Evolutionary conservation across 2,888 invertebrate species (phyloP).

Genomic region (Gasteruption jaculator): DNA sequence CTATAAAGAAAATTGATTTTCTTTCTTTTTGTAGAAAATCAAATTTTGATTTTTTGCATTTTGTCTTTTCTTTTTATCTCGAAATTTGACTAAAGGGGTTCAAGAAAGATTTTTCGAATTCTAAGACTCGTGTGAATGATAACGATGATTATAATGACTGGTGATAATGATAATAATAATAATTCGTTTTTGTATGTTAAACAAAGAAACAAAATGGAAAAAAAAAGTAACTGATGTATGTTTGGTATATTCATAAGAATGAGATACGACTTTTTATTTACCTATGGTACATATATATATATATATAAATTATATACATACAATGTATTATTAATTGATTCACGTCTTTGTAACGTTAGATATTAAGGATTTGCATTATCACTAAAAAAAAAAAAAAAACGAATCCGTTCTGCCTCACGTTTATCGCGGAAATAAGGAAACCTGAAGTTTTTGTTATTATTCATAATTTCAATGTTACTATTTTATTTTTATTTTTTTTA

Average conservation of each 20-base stretch:
- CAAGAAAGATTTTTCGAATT: conserved; percentile 18
- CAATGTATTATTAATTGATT: conserved; percentile 35
- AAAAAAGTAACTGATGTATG: conserved; percentile 25
- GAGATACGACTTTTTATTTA: conserved; percentile 17
- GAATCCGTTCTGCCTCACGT: conserved; percentile 26
- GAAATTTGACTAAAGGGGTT: neutral
- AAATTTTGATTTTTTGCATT: too few relatives aligned
- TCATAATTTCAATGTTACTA: neutral
- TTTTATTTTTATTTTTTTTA: too few relatives aligned
- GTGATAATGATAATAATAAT: conserved; percentile 16
- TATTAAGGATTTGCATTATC: conserved; percentile 27
- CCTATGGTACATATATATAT: too few relatives aligned
- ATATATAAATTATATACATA: too few relatives aligned
- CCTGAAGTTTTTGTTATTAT: neutral
- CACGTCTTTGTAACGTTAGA: conserved; percentile 34
- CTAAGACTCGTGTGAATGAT: conserved; percentile 28
- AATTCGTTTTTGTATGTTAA: conserved; percentile 25
- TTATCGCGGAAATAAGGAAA: conserved; percentile 29
- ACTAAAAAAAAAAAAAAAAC: conserved; percentile 23
- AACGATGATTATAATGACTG: conserved; percentile 11
- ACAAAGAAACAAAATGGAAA: conserved; percentile 5
- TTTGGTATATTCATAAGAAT: conserved; percentile 22
- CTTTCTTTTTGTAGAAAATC: neutral
- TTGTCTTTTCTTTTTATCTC: too few relatives aligned
- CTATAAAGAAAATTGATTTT: neutral